Base-by-base conservation (phyloP, 1,140 invertebrate species). In the Drosophila burlai region DNA sequence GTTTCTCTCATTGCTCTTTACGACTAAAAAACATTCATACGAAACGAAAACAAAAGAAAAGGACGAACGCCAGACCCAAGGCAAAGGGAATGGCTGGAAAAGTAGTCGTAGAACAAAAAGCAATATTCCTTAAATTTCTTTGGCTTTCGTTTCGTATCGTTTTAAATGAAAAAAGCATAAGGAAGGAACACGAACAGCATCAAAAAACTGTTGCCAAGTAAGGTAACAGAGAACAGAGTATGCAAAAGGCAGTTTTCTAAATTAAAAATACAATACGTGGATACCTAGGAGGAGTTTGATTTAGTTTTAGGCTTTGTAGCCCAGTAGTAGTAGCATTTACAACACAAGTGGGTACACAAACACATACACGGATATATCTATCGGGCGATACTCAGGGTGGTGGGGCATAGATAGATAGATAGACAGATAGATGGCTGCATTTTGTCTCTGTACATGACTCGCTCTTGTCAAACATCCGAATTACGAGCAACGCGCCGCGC, bases 381-480 rank as follows among this genome's bases (percentile, higher is more conserved):
- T 71, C 34, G 64, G 58, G 58, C 34, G 34, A 67, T 67, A 76
- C 47, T 57, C 54, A 24, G 54, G 54, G 36, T 57, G 21, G 21
- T 11, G 34, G 54, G 5, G 21, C 6, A 50, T 40, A 60, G 50
- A 29, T 55, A 36, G 57, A 62, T 18, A 58, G 57, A 62, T 18
- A 58, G 34, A 65, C 45, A 57, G 69, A 49, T 59, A 59, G 59
- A 77, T 36, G 55, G 47, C 16, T 57, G 74, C 60, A 68, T 87
- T 66, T 62, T 60, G 75, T 63, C 61, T 55, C 50, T 47, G 64
- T 83, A 76, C 81, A 83, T 71, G 79, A 71, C 83, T 83, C 62
- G 42, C 80, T 82, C 62, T 86, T 86, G 82, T 85, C 82, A 81
- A 85, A 78, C 82, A 86, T 82, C 71, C 58, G 76, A 86, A 79